Percentiles rank a stretch among this genome's conserved stretches.
These are phyloP conservation scores for Arbacia lixula DNA, from an alignment of 53 echinoderm and acorn worm species.

Conservation along the genomic window DNA sequence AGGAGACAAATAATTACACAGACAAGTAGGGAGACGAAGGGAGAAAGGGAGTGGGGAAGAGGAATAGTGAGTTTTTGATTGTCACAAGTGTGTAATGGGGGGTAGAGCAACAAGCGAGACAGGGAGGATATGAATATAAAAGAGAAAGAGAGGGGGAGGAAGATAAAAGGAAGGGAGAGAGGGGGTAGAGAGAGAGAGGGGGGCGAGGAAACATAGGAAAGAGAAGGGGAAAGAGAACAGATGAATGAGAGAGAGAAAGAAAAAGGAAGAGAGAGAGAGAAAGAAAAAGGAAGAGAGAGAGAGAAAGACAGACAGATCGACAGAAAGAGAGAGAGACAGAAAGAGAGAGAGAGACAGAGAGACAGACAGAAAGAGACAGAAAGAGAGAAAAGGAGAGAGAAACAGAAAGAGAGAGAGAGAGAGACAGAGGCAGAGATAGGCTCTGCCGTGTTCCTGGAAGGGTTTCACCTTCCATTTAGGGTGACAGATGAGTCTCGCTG, in stretches of 20 bases:
- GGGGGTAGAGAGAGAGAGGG: too few relatives aligned
- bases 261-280: not conserved
- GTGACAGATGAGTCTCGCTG: too few relatives aligned
- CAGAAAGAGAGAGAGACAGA: not conserved
- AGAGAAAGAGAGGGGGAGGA: slow-evolving; percentile 11
- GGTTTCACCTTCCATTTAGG: too few relatives aligned
- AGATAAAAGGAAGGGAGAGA: not conserved
- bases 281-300: not conserved
- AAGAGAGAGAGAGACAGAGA: not conserved
- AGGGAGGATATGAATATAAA: not conserved
- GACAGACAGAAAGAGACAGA: not conserved
- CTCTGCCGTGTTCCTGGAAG: too few relatives aligned
- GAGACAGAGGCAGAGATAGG: not conserved
- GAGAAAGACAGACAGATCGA: not conserved
- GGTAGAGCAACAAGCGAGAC: too few relatives aligned
- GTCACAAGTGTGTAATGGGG: too few relatives aligned
- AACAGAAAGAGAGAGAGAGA: not conserved
- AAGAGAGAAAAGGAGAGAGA: not conserved
- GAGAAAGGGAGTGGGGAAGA: not conserved
- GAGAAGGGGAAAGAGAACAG: not conserved
- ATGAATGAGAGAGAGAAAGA: not conserved
- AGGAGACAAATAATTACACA: not conserved
- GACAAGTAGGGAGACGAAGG: not conserved
- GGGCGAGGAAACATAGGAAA: not conserved
- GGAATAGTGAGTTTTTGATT: too few relatives aligned